phyloP scores from a whole-genome alignment of 2,797 vertebrate genomes.

The Tachyglossus aculeatus region DNA sequence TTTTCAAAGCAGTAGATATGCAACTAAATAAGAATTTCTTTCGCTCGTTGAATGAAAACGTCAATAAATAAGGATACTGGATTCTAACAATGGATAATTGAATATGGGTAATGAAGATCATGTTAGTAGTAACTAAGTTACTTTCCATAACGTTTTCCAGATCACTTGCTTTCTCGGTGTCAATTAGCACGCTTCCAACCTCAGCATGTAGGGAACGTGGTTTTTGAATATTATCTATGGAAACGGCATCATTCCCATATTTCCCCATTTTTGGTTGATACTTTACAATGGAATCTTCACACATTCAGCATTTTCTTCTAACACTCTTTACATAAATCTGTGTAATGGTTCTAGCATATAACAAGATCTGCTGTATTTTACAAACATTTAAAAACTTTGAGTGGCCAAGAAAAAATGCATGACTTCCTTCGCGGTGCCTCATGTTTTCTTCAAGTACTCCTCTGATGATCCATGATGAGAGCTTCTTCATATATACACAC shows the following conservation, averaged over 20 bases:
- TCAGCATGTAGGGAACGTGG: constrained; percentile 43
- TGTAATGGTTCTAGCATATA: constrained; percentile 41
- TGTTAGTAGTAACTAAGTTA: constrained; percentile 47
- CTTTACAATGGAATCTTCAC: constrained; percentile 40
- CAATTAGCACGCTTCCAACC: constrained; percentile 56
- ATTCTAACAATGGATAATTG: constrained; percentile 65
- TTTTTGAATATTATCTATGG: constrained; percentile 55
- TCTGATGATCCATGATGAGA: neutral
- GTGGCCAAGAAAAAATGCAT: constrained; percentile 14
- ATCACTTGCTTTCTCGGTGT: constrained; percentile 61
- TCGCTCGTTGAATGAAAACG: constrained; percentile 59
- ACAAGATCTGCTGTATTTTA: constrained; percentile 36
- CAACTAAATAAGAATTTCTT: constrained; percentile 61
- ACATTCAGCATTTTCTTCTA: constrained; percentile 49
- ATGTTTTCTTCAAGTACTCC: neutral
- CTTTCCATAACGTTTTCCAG: constrained; percentile 51
- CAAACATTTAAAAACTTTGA: constrained; percentile 39
- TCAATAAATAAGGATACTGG: constrained; percentile 58
- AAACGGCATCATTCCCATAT: constrained; percentile 58
- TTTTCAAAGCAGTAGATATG: constrained; percentile 63
- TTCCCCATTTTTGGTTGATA: constrained; percentile 32
- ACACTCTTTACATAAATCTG: constrained; percentile 30
- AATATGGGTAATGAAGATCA: constrained; percentile 48
- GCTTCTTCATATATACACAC: neutral
- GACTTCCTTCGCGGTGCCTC: neutral